Percentiles rank a stretch among this genome's conserved stretches.
Evolutionary conservation across 2,888 invertebrate species (phyloP).

Genomic region (Auanema freiburgensis): DNA sequence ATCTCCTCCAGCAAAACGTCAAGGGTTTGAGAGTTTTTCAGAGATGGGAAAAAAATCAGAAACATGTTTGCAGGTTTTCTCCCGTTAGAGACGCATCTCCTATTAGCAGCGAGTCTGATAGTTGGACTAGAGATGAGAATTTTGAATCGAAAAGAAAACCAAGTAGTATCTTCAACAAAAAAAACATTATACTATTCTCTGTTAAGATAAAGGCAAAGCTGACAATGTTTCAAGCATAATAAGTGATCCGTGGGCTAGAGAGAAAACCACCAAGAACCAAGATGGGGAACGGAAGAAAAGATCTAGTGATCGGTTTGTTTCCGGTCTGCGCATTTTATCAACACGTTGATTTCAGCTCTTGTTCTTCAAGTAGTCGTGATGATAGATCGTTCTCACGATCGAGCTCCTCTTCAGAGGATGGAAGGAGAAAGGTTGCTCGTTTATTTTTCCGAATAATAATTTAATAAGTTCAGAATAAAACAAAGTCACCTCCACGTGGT

Average conservation of each 20-base stretch:
- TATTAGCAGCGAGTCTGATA: conserved; percentile 38
- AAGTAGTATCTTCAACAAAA: conserved; percentile 7
- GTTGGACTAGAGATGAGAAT: conserved; percentile 8
- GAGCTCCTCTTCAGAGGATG: conserved; percentile 6
- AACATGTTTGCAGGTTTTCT: conserved; percentile 4
- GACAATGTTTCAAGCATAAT: not conserved
- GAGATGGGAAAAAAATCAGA: too few species aligned
- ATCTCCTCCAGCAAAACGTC: not conserved
- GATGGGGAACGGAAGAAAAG: conserved; percentile 1
- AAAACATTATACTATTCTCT: too few species aligned
- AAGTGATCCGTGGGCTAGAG: not conserved
- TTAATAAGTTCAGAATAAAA: conserved; percentile 10
- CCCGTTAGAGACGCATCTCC: conserved; percentile 9
- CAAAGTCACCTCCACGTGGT: conserved; percentile 16
- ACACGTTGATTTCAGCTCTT: not conserved
- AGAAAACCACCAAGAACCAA: not conserved
- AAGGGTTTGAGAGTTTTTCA: conserved; percentile 4
- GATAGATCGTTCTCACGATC: not conserved
- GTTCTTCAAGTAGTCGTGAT: too few species aligned
- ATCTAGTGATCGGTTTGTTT: not conserved
- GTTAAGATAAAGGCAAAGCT: not conserved
- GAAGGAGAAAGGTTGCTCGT: conserved; percentile 6
- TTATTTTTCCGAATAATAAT: too few species aligned
- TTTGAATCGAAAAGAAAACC: not conserved
- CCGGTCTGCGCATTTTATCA: not conserved